Conservation (phyloP, 2,113 vertebrate species). For the Regulus satrapa region DNA sequence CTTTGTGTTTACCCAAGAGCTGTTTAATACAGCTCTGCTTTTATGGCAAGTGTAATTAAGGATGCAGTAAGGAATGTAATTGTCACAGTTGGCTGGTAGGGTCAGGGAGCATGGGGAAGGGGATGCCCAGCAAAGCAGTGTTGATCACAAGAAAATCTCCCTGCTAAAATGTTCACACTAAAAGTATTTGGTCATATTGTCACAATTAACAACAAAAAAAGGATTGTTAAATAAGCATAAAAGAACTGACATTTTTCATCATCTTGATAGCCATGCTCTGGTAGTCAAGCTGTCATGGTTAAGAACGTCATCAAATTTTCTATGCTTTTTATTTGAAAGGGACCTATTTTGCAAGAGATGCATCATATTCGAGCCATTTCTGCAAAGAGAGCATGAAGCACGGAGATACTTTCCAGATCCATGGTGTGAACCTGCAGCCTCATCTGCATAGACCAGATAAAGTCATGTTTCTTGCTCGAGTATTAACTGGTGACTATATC, state of each 20-base stretch:
- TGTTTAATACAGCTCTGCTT: neutral
- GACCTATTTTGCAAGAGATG: conserved; percentile 93
- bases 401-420: conserved; percentile 79
- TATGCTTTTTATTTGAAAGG: conserved; percentile 69
- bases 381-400: conserved; percentile 89
- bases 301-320: neutral
- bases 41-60: neutral
- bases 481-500: conserved; percentile 90
- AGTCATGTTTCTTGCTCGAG: conserved; percentile 94
- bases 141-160: neutral
- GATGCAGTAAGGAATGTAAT: neutral
- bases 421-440: conserved; percentile 71
- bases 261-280: neutral
- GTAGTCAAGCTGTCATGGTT: neutral
- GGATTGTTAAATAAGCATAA: neutral
- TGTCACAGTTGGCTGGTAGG: neutral
- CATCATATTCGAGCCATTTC: conserved; percentile 92
- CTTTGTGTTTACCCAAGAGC: neutral
- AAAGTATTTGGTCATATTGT: neutral
- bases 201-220: neutral
- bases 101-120: neutral
- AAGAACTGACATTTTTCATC: neutral
- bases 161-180: neutral
- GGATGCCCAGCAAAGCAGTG: neutral
- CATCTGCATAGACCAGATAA: conserved; percentile 76